Conservation (phyloP, 2,888 invertebrate genomes). For the Trachelus iudaicus region DNA sequence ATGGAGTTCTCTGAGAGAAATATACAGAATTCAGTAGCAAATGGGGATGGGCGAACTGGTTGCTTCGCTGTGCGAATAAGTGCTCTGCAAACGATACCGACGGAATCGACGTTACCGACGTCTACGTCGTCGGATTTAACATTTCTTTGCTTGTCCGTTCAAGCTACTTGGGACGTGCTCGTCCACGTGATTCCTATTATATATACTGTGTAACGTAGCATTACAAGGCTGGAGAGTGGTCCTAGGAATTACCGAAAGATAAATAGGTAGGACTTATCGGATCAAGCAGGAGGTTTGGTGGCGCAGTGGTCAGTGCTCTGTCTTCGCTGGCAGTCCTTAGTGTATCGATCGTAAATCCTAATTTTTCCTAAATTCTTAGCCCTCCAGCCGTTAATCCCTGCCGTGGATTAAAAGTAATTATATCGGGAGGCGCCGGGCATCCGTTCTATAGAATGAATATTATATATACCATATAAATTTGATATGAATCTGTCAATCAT, state of each 20-base stretch:
- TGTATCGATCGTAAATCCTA: too few species aligned
- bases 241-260: too few species aligned
- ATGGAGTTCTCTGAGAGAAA: not conserved
- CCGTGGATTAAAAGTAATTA: too few species aligned
- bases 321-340: too few species aligned
- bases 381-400: too few species aligned
- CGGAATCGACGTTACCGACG: not conserved
- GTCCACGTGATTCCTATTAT: not conserved
- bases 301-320: too few species aligned
- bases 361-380: too few species aligned
- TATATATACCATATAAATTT: not conserved
- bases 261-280: too few species aligned
- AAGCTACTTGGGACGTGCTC: not conserved
- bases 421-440: too few species aligned
- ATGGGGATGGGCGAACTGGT: not conserved
- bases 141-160: not conserved
- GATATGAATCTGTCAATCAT: not conserved
- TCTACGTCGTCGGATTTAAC: not conserved
- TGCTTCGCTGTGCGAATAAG: not conserved
- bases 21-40: not conserved
- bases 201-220: too few species aligned
- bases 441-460: not conserved
- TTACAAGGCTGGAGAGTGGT: too few species aligned
- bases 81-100: not conserved
- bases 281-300: too few species aligned